phyloP scores from a whole-genome alignment of 2,888 invertebrate genomes.

The Ypsolopha scabrella region DNA sequence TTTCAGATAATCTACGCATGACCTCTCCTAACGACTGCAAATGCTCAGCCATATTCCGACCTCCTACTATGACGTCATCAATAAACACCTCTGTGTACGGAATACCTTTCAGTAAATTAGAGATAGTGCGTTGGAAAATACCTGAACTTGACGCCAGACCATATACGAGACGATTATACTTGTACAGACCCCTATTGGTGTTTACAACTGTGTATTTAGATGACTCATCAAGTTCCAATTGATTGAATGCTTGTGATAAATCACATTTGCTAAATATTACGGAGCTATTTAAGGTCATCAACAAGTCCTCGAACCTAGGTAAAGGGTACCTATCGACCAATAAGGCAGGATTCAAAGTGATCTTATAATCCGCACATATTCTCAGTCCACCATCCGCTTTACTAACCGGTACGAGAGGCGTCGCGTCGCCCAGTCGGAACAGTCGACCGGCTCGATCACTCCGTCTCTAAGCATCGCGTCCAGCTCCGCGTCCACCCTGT shows the following conservation, averaged over 20 bases:
- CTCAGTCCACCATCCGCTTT: slow-evolving; percentile 6
- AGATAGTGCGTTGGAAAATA: too few relatives aligned
- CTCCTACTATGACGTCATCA: slow-evolving; percentile 12
- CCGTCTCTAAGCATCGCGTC: slow-evolving; percentile 7
- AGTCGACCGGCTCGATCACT: slow-evolving; percentile 9
- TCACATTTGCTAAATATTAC: neutral
- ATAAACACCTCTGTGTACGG: slow-evolving; percentile 11
- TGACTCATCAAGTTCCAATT: neutral
- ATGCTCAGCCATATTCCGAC: slow-evolving; percentile 6
- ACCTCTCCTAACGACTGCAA: neutral
- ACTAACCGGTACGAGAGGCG: slow-evolving; percentile 12
- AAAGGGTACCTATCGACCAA: slow-evolving; percentile 8
- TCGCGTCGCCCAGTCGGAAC: slow-evolving; percentile 15
- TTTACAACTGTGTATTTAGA: neutral
- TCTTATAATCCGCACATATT: slow-evolving; percentile 8
- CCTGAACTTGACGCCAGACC: too few relatives aligned
- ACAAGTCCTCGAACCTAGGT: slow-evolving; percentile 6
- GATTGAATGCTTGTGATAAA: too few relatives aligned
- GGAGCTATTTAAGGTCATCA: neutral
- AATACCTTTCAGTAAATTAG: slow-evolving; percentile 5
- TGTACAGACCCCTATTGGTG: neutral
- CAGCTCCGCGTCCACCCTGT: too few relatives aligned
- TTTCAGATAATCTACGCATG: neutral
- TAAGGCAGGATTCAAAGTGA: slow-evolving; percentile 7
- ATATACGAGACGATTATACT: neutral